Evolutionary conservation across 1,140 invertebrate genomes (phyloP).

Genomic region (Listronotus oregonensis): DNA sequence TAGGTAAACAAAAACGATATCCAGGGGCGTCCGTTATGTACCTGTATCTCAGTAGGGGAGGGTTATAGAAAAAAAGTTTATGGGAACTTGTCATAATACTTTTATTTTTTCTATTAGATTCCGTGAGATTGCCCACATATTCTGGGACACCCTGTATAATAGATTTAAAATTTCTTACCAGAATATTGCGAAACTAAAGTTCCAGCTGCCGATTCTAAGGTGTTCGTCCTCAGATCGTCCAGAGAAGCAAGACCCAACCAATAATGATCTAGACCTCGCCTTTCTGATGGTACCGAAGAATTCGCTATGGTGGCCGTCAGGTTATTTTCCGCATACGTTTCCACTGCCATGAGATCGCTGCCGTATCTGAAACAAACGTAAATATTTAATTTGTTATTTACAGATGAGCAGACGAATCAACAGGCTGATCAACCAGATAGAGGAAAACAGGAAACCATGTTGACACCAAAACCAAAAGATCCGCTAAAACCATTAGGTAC

Average conservation of each 20-base stretch:
- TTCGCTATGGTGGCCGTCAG: slow-evolving; percentile 80
- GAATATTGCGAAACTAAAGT: slow-evolving; percentile 91
- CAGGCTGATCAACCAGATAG: no score
- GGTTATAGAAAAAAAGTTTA: no score
- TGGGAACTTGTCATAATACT: no score
- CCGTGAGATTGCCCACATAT: no score
- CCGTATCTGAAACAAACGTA: slow-evolving; percentile 73
- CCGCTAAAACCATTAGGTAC: no score
- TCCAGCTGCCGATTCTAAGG: slow-evolving; percentile 89
- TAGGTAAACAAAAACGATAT: neutral
- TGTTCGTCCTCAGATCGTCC: slow-evolving; percentile 90
- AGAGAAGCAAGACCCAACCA: slow-evolving; percentile 88
- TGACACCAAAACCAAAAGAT: no score
- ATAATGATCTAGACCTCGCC: slow-evolving; percentile 70
- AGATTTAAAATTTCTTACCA: slow-evolving; percentile 57
- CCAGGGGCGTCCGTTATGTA: no score
- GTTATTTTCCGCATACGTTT: slow-evolving; percentile 89
- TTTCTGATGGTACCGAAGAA: slow-evolving; percentile 60
- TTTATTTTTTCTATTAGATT: no score
- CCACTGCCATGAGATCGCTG: slow-evolving; percentile 87
- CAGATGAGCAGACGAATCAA: neutral
- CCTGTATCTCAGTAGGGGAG: no score
- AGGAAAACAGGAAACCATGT: neutral
- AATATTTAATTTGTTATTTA: neutral
- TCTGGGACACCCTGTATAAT: neutral